Conservation (phyloP, 2,888 invertebrate species). For the Sclerodermus sp. region DNA sequence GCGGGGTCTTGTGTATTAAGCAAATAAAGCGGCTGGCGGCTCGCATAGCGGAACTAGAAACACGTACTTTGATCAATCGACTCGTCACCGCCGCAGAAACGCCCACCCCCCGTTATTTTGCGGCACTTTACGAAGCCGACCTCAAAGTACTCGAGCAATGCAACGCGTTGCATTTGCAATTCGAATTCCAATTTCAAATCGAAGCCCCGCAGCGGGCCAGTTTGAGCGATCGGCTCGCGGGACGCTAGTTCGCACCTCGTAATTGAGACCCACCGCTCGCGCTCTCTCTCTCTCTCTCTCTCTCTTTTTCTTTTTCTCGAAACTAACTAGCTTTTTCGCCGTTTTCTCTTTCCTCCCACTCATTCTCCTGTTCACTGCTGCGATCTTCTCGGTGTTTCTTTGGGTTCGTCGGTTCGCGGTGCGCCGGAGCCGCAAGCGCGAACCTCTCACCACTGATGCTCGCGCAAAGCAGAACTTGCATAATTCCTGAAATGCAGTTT, state of each 20-base stretch:
- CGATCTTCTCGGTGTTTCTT: background rate
- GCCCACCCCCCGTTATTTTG: constrained; percentile 8
- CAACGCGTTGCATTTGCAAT: constrained; percentile 27
- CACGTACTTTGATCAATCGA: constrained; percentile 30
- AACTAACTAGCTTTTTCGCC: background rate
- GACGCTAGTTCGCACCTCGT: constrained; percentile 14
- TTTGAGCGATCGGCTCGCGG: background rate
- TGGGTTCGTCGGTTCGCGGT: background rate
- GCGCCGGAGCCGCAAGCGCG: no score
- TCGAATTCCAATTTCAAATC: constrained; percentile 34
- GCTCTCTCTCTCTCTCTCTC: background rate
- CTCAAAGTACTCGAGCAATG: constrained; percentile 29
- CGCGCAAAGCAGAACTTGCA: constrained; percentile 16
- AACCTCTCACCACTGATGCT: no score
- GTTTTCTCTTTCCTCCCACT: background rate
- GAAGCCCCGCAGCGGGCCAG: constrained; percentile 15
- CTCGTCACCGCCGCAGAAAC: constrained; percentile 7
- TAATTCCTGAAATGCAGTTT: constrained; percentile 13
- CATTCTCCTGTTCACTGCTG: constrained; percentile 4
- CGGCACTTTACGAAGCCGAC: constrained; percentile 4
- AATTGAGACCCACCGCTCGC: background rate
- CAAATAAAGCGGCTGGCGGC: constrained; percentile 22
- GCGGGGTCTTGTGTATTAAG: no score
- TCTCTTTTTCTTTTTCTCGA: background rate
- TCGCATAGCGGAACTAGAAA: no score